Evolutionary conservation across 1,140 invertebrate genomes (phyloP), one percentile per base, ranked within the genome.

Genomic region (Thrips palmi): DNA sequence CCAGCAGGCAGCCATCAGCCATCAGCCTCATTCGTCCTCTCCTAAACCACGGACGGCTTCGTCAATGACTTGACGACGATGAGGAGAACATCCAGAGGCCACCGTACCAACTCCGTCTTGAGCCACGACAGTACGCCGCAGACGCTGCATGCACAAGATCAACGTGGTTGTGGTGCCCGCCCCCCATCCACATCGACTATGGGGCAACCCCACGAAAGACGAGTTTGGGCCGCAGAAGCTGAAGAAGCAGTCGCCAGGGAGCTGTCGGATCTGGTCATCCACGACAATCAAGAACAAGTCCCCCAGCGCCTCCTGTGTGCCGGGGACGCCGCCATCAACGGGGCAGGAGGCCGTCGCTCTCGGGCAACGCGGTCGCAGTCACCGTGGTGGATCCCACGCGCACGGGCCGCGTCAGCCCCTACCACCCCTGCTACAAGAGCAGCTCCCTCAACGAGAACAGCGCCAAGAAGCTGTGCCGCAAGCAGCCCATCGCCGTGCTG

Each of bases 231-330:
- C 25, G 0, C 64, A 66, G 31, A 71, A 72, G 52, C 47, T 63
- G 4, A 77, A 81, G 48, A 85, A 84, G 48, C 67, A 79, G 33
- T 94, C 32, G 86, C 89, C 0, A 78, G 81, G 44, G 91, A 94
- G 55, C 62, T 96, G 0, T 94, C 88, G 0, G 89, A 94, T 56
- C 67, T 96, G 37, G 86, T 96, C n/a, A 78, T 89, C 33, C 96
- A 97, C 59, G 70, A 89, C 4, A 70, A n/a, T n/a, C n/a, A n/a
- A n/a, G n/a, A n/a, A n/a, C n/a, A n/a, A n/a, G n/a, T n/a, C n/a
- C n/a, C n/a, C 37, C 54, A 20, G 40, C 40, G 8, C 43, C 33
- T 14, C 41, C 37, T 17, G 43, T 49, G 4, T n/a, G n/a, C n/a
- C n/a, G n/a, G n/a, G n/a, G n/a, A n/a, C n/a, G n/a, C n/a, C n/a